Evolutionary conservation across 2,888 invertebrate genomes (phyloP), one percentile per base, ranked within the genome.

Genomic region (Acronicta alni): DNA sequence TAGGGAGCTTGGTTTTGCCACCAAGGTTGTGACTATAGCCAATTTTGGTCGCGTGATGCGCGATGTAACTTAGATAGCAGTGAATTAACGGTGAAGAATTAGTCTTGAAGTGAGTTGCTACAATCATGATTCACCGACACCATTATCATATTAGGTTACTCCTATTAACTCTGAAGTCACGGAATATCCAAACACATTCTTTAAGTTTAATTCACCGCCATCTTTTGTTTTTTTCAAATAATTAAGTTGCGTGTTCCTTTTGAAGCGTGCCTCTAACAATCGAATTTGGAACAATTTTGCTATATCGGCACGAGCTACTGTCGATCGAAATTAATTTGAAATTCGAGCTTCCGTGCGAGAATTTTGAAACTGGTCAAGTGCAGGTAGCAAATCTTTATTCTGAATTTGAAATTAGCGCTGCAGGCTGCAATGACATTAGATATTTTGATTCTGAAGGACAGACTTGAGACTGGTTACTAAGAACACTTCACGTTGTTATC

Each of bases 261-360:
- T 66, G 67, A 85, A 86, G 86, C 87, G 86, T 86, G 88, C 86
- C 76, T 76, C 67, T 72, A 79, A 84, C 79, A 77, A 83, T 82
- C 78, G 64, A 79, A 82, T 82, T 82, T 80, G 68, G 67, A 82
- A 79, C 51, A 78, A 82, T 85, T 79, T 84, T 54, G 64, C 61
- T 75, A 75, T 77, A 75, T 79, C 58, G 81, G 87, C 87, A 88
- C 87, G 89, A 84, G 90, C 89, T 89, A 84, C 89, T 89, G 88
- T 80, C 81, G 81, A 81, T 79, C 72, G 75, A 70, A 74, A 79
- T 81, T 80, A 82, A 82, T 80, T 78, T 63, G 79, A 41, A 74
- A 64, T 70, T 75, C 58, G 48, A 77, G 88, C 90, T 92, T 88
- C 89, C 92, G 90, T 92, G 92, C 81, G 77, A 77, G 86, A 85